phyloP scores from a whole-genome alignment of 1,140 invertebrate genomes.

The Temnothorax curvispinosus region DNA sequence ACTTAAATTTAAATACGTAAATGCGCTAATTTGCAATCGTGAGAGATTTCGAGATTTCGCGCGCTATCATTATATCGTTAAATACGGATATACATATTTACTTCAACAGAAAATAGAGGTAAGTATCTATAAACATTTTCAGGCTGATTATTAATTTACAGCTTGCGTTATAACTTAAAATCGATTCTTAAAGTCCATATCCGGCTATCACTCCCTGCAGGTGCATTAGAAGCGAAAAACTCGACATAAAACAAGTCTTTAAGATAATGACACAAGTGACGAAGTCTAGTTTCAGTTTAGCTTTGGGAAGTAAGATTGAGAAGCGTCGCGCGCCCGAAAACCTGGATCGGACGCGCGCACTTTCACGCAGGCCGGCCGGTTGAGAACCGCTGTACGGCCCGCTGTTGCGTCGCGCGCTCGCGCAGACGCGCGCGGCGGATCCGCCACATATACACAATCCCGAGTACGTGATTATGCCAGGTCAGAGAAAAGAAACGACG shows the following conservation, averaged over 20 bases:
- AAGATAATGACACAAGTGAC: background rate
- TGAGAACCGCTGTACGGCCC: slow-evolving; percentile 57
- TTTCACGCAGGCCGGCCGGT: slow-evolving; percentile 59
- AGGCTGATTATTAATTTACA: background rate
- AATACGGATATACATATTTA: background rate
- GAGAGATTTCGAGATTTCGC: background rate
- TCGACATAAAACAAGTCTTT: background rate
- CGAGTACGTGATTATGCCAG: slow-evolving; percentile 32
- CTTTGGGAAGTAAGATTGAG: background rate
- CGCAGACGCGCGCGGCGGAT: slow-evolving; percentile 42
- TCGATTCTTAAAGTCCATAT: background rate
- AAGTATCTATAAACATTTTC: background rate
- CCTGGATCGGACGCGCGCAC: slow-evolving; percentile 39
- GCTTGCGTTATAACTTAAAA: background rate
- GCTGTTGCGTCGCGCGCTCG: slow-evolving; percentile 56
- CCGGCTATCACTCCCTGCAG: background rate
- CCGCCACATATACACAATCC: slow-evolving; percentile 1
- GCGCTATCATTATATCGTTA: background rate
- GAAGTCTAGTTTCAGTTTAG: background rate
- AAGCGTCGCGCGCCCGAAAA: background rate
- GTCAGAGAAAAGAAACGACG: slow-evolving; percentile 46
- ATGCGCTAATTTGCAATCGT: background rate
- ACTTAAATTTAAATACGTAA: slow-evolving; percentile 25
- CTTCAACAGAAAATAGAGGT: background rate
- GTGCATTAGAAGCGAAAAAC: background rate